phyloP scores from a whole-genome alignment of 1,140 invertebrate genomes.

The Leptinotarsa undecemlineata region DNA sequence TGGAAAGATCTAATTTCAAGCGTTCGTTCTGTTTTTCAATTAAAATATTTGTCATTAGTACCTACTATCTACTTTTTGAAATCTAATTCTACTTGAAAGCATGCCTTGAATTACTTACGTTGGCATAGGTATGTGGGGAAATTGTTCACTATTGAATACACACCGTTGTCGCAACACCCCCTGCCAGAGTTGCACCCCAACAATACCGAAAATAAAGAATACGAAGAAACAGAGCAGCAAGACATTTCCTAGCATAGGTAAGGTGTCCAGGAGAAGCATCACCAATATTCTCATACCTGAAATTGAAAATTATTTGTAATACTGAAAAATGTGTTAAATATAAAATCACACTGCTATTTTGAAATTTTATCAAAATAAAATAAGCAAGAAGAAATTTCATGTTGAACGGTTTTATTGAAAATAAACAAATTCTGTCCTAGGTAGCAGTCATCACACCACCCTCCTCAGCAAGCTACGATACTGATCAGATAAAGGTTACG shows the following conservation, averaged over 20 bases:
- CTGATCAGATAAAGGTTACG: too few species aligned
- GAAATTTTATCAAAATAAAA: too few species aligned
- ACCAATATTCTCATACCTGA: constrained; percentile 97
- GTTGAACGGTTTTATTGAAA: too few species aligned
- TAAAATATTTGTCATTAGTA: too few species aligned
- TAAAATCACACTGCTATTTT: not conserved
- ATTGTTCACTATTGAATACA: constrained; percentile 66
- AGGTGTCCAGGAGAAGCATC: constrained; percentile 97
- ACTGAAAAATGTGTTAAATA: too few species aligned
- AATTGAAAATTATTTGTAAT: constrained; percentile 33
- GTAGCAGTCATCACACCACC: too few species aligned
- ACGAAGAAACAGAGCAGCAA: constrained; percentile 99
- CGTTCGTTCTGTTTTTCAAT: too few species aligned
- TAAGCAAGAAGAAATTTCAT: not conserved
- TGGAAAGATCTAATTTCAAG: too few species aligned
- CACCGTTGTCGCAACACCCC: constrained; percentile 94
- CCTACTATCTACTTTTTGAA: too few species aligned
- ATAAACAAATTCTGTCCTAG: too few species aligned
- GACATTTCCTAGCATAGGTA: constrained; percentile 99
- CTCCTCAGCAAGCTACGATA: too few species aligned
- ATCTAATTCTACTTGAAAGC: not conserved
- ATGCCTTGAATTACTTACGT: constrained; percentile 64
- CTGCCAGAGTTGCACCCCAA: constrained; percentile 99
- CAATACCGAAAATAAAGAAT: constrained; percentile 99
- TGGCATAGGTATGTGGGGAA: constrained; percentile 68